Evolutionary conservation across 2,797 vertebrate genomes (phyloP), one percentile per base, ranked within the genome.

Genomic region (Melanotaenia nigrans): DNA sequence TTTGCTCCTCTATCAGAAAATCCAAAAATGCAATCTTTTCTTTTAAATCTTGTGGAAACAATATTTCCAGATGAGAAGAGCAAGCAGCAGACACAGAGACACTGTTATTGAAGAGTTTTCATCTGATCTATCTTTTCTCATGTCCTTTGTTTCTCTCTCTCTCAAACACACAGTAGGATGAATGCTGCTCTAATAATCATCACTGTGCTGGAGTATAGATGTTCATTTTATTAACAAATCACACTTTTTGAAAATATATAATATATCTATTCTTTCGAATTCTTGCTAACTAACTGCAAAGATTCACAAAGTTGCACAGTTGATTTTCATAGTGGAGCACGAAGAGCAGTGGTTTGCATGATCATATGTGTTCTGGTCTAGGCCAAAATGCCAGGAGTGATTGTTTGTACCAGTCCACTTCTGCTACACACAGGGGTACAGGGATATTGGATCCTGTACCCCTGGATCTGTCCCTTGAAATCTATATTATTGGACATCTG

Each of bases 401-500:
- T 47, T n/a, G 8, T n/a, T 47, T 47, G 45, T 16, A 8, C 45
- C 18, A 47, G 45, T 47, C 20, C 18, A 5, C 45, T 7, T 6
- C 20, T 42, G 40, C 3, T 7, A 47, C 7, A 3, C 32, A 33
- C 32, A 33, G 32, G 32, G 7, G 18, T 25, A 11, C n/a, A 22
- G n/a, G 35, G 32, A 40, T 42, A 51, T 9, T 65, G 35, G 73
- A 63, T 33, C 32, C 32, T 5, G 7, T 33, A 33, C 6, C 32
- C 32, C 5, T 33, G 30, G 59, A 61, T 71, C 28, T 47, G 20
- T 68, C 51, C 28, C 47, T 33, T 32, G 57, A 55, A 40, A 32
- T 71, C 73, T 28, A 40, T 51, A 38, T 75, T 77, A 73, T 55
- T 28, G 65, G 51, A 64, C 47, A 30, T 55, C 16, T 66, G 53